Percentiles rank a stretch among this genome's conserved stretches.
These are phyloP conservation scores for Drosophila longiperda DNA, from an alignment of 2,888 invertebrate species.

Conservation along the genomic window DNA sequence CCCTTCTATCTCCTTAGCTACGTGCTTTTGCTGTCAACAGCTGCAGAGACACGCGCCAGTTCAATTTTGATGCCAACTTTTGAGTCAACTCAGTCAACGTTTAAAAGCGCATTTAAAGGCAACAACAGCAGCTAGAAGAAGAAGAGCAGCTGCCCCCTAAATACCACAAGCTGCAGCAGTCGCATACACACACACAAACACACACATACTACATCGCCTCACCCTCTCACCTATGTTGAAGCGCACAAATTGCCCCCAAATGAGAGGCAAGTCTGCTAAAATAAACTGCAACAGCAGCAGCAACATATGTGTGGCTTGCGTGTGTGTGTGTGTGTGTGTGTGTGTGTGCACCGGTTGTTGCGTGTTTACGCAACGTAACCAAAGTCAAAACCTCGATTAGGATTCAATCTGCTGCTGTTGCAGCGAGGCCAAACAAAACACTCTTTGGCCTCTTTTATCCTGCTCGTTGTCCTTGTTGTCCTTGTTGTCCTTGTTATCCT, in stretches of 20 bases:
- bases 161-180: constrained; percentile 56
- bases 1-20: constrained; percentile 13
- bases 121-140: constrained; percentile 13
- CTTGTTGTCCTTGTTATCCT: neutral
- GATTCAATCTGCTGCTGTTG: constrained; percentile 80
- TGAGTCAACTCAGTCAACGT: constrained; percentile 50
- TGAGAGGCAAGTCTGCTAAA: constrained; percentile 73
- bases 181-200: constrained; percentile 16
- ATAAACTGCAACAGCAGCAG: constrained; percentile 66
- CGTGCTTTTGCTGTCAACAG: constrained; percentile 70
- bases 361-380: constrained; percentile 84
- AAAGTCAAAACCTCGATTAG: constrained; percentile 84
- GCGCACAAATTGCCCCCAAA: constrained; percentile 59
- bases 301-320: constrained; percentile 6
- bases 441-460: constrained; percentile 46
- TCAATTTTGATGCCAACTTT: constrained; percentile 78
- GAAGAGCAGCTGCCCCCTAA: neutral
- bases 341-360: constrained; percentile 73
- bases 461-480: constrained; percentile 36
- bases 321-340: constrained; percentile 18
- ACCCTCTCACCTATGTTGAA: constrained; percentile 6
- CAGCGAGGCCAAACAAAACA: constrained; percentile 50
- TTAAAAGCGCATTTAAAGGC: constrained; percentile 77
- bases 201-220: neutral
- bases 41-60: constrained; percentile 71